Conservation (phyloP, 2,888 invertebrate species). For the Pristionchus fissidentatus region DNA sequence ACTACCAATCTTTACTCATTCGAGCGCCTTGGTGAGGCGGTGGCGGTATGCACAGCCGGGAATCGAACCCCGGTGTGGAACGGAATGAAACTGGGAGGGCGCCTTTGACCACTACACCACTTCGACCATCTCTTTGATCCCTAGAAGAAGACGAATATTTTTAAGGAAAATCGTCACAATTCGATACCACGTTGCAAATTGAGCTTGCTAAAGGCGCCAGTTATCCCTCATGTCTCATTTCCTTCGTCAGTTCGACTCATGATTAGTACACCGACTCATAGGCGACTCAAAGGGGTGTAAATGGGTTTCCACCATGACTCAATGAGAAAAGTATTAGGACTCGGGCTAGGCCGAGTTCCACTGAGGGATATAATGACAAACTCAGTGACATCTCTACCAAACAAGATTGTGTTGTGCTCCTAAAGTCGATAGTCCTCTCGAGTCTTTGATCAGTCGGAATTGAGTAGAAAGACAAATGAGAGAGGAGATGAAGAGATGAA, state of each 20-base stretch:
- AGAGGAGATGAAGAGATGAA: not conserved
- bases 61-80: no score
- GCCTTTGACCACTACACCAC: no score
- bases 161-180: no score
- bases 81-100: no score
- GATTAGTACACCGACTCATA: slow-evolving; percentile 26
- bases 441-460: slow-evolving; percentile 12
- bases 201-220: no score
- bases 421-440: not conserved
- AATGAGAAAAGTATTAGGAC: not conserved
- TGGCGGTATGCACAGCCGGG: no score
- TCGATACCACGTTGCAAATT: no score
- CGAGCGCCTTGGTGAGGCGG: no score
- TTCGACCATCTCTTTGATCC: no score
- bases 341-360: not conserved
- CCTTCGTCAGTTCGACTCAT: not conserved
- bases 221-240: not conserved
- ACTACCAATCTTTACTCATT: no score
- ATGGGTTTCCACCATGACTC: slow-evolving; percentile 18
- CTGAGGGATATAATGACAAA: not conserved
- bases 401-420: slow-evolving; percentile 15
- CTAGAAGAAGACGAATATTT: no score
- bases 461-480: slow-evolving; percentile 5
- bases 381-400: not conserved
- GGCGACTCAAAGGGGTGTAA: slow-evolving; percentile 2